These are phyloP conservation scores for Labia minor DNA, from an alignment of 2,888 invertebrate species.

Conservation along the genomic window DNA sequence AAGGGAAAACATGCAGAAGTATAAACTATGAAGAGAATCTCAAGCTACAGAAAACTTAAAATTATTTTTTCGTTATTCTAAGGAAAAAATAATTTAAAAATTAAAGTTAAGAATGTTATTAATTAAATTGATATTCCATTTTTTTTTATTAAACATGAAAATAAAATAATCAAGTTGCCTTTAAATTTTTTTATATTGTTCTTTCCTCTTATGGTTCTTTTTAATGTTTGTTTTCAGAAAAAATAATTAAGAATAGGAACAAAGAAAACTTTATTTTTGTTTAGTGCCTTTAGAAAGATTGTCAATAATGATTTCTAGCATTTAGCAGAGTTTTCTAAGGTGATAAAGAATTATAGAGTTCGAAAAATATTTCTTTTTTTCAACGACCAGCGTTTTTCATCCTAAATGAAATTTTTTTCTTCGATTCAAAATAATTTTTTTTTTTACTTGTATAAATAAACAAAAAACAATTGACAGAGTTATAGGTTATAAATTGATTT, in stretches of 20 bases:
- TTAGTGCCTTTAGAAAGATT: neutral
- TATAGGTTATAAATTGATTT: neutral
- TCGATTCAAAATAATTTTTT: neutral
- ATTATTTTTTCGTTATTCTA: too few relatives aligned
- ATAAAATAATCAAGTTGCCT: too few relatives aligned
- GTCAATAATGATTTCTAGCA: neutral
- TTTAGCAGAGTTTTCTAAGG: neutral
- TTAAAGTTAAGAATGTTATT: too few relatives aligned
- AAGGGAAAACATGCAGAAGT: too few relatives aligned
- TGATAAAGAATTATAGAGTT: slow-evolving; percentile 6
- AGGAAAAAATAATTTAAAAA: too few relatives aligned
- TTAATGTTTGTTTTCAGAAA: neutral
- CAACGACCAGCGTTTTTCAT: neutral
- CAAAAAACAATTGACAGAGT: neutral
- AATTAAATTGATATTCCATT: too few relatives aligned
- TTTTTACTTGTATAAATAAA: neutral
- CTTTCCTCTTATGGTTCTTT: neutral
- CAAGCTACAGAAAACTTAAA: too few relatives aligned
- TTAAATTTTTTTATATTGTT: neutral
- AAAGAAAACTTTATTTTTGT: neutral
- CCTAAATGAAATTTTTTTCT: neutral
- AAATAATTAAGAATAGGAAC: neutral
- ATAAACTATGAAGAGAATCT: too few relatives aligned
- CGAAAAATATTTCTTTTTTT: slow-evolving; percentile 1
- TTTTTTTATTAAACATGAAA: too few relatives aligned